Conservation (phyloP, 2,113 vertebrate genomes). For the human region DNA sequence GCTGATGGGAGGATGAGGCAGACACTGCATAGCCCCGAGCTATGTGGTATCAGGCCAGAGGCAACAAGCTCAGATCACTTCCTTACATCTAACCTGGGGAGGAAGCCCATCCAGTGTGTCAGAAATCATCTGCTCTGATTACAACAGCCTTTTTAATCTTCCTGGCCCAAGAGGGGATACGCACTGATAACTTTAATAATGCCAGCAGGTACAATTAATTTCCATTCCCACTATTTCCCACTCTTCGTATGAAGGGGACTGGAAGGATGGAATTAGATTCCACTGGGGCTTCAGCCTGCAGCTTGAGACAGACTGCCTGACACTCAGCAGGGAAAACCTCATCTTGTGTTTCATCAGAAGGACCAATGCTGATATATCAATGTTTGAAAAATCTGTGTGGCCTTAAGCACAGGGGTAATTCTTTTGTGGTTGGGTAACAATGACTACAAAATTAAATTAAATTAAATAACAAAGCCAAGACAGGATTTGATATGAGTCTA, state of each 20-base stretch:
- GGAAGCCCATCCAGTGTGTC: neutral
- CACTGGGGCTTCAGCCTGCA: conserved; percentile 31
- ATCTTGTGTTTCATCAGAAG: neutral
- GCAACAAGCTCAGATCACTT: neutral
- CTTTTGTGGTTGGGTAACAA: neutral
- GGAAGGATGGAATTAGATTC: conserved; percentile 57
- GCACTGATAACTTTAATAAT: conserved; percentile 38
- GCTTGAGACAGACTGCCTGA: neutral
- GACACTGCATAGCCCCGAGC: neutral
- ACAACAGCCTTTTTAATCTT: conserved; percentile 39
- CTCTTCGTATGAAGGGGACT: conserved; percentile 56
- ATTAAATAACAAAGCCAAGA: conserved; percentile 29
- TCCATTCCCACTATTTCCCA: neutral
- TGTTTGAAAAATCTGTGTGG: neutral
- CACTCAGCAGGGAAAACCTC: neutral
- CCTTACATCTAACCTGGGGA: neutral
- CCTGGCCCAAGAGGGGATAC: neutral
- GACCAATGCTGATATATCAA: neutral
- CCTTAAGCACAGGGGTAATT: neutral
- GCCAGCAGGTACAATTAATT: conserved; percentile 49
- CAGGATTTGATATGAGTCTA: conserved; percentile 39
- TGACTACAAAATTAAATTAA: conserved; percentile 21
- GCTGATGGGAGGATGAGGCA: neutral
- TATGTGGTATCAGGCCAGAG: neutral
- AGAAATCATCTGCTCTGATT: conserved; percentile 45